Base-by-base conservation (phyloP, 2,113 vertebrate genomes). In the Machaerirhynchus nigripectus region DNA sequence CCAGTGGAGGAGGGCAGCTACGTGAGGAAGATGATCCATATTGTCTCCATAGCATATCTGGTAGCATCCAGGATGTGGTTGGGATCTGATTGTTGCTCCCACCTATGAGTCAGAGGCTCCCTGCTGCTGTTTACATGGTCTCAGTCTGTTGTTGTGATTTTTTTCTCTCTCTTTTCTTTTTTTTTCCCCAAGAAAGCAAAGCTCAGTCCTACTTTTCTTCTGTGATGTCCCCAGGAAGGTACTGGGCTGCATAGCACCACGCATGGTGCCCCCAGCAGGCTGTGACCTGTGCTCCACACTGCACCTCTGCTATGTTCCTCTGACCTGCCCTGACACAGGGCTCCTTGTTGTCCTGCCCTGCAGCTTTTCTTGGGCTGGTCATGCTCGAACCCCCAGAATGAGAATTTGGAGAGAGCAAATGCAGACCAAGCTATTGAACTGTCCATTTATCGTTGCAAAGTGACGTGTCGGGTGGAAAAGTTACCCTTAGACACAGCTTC, bases 191-290 rank as follows among this genome's bases (percentile, higher is more conserved):
- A 52, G 22, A 59, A 64, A 50, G 18, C 60, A 74, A 75, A 30
- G 9, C 7, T 86, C 49, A 84, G 35, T 27, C n/a, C 7, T n/a
- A 31, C 11, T 75, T 56, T 55, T 35, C 24, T 64, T 79, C 5
- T 1, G 3, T 31, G 31, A 37, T 65, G 68, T 53, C 50, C 55
- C 55, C 2, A 3, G 59, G 59, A 55, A 75, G 33, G 13, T 70
- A n/a, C 71, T 67, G 57, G 27, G 20, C 50, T 63, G 12, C 0
- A 0, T 24, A 20, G 53, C 49, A 30, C 28, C 0, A 1, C 19
- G 2, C 1, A 0, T 15, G 5, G 15, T 84, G 33, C 47, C 64
- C 64, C 53, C 12, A 26, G 1, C 10, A 24, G 49, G 55, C 77
- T 83, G n/a, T 37, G 42, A 22, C 35, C 39, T 5, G 24, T 44